Base-by-base conservation (phyloP, 1,140 invertebrate genomes). In the Cataglyphis hispanica region DNA sequence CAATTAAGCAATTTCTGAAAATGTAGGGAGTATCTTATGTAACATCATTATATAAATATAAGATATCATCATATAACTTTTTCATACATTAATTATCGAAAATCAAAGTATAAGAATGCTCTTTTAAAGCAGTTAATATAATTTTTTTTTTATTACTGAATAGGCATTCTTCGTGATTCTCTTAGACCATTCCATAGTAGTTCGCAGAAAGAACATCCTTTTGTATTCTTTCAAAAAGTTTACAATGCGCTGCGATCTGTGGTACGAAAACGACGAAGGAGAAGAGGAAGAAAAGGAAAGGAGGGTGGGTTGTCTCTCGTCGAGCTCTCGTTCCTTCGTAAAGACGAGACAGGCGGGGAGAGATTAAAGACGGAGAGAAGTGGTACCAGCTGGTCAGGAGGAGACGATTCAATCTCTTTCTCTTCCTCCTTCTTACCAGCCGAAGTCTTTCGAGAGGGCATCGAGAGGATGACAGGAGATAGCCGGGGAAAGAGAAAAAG, bases 321-420 rank as follows among this genome's bases (percentile, higher is more conserved):
- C 83, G 61, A 64, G 83, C 46, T 67, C 40, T 67, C 40, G 60
- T 67, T 46, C 80, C 43, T 60, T 67, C 86, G 86, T 50, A 66
- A 83, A 77, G 66, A 60, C 27, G 22, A 53, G 67, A 72, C 34
- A 81, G 83, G 31, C 50, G 37, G 19, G 37, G 37, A 85, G 76
- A 67, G 83, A 87, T 81, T 87, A 87, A 89, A 53, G 74, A 60
- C 58, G 61, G 34, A 78, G 60, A 66, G 70, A 69, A 70, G 74
- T 75, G 63, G 80, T 66, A 83, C 64, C 85, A 87, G 89, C 91
- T 85, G 90, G 86, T 37, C 60, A 53, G 76, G 67, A 80, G 78
- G 72, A 85, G 85, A 91, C 84, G 90, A 91, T 91, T 92, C 87
- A 87, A 89, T 92, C 91, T 87, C 61, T 81, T 66, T 69, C 84